Evolutionary conservation across 1,140 invertebrate species (phyloP).

Genomic region (Ericerus pela): DNA sequence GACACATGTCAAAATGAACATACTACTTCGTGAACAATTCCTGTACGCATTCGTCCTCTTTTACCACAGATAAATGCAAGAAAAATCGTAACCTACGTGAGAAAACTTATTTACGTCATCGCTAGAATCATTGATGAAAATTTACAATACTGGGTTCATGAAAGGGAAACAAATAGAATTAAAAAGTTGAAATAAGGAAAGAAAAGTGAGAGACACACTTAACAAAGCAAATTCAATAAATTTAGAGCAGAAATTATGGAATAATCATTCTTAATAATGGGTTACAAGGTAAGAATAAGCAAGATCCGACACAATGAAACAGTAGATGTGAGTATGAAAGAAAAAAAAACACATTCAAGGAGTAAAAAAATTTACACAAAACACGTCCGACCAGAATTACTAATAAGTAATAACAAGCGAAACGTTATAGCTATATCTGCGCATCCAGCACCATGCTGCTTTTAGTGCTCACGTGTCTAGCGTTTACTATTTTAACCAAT

Average conservation of each 20-base stretch:
- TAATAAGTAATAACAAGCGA: neutral
- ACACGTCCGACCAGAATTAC: conserved; percentile 5
- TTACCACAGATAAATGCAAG: conserved; percentile 2
- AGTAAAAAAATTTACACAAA: neutral
- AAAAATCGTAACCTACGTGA: neutral
- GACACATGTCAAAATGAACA: neutral
- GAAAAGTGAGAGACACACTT: too few species aligned
- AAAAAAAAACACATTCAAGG: conserved; percentile 16
- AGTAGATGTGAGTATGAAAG: neutral
- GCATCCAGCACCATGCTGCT: conserved; percentile 10
- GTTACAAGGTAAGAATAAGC: too few species aligned
- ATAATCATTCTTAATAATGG: too few species aligned
- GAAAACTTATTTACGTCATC: conserved; percentile 1
- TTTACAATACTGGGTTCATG: too few species aligned
- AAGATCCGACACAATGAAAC: too few species aligned
- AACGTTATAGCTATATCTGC: conserved; percentile 8
- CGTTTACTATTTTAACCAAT: neutral
- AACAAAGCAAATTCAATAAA: too few species aligned
- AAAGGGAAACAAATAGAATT: too few species aligned
- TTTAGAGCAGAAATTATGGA: too few species aligned
- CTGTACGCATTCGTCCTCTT: neutral
- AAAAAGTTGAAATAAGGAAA: too few species aligned
- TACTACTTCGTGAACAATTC: neutral
- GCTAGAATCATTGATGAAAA: too few species aligned
- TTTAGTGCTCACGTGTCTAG: conserved; percentile 10